Conservation (phyloP, 2,797 vertebrate species). For the Rhinogobio ventralis region DNA sequence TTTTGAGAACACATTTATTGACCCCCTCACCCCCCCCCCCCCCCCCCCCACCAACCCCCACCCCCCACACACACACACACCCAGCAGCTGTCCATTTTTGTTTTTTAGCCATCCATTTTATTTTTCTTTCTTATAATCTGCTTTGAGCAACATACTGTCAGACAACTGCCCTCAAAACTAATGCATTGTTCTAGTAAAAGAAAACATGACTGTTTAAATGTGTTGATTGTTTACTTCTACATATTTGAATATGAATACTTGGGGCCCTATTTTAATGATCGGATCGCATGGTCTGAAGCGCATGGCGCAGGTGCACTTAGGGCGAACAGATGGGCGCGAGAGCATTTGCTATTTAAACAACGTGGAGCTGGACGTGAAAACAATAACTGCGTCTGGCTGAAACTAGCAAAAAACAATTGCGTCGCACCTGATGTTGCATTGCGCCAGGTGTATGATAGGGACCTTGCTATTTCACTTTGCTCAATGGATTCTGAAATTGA, state of each 20-base stretch:
- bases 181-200: neutral
- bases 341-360: too few species aligned
- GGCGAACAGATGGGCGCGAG: too few species aligned
- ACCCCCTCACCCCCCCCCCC: too few species aligned
- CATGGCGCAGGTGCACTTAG: too few species aligned
- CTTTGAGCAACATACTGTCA: neutral
- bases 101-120: neutral
- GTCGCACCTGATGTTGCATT: too few species aligned
- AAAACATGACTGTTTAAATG: neutral
- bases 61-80: too few species aligned
- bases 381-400: too few species aligned
- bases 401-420: too few species aligned
- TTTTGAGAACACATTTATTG: slow-evolving; percentile 26
- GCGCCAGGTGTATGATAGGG: too few species aligned
- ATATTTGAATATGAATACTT: neutral
- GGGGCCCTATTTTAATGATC: too few species aligned
- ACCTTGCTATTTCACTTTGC: neutral
- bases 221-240: neutral
- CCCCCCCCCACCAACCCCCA: neutral
- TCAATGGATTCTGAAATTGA: neutral
- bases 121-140: neutral
- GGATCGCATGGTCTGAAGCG: too few species aligned
- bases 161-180: neutral
- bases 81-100: neutral
- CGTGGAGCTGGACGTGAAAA: too few species aligned